These are phyloP conservation scores for mouse (Mus musculus) DNA, from an alignment of 2,113 vertebrate genomes.

Conservation along the genomic window GRCm39 chr3:155267001-155267500, in stretches of 20 bases:
- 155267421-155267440: background rate
- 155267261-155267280: background rate
- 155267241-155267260: background rate
- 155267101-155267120: background rate
- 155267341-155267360: background rate
- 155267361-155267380: background rate
- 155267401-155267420: background rate
- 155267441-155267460: slow-evolving; percentile 22
- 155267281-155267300: background rate
- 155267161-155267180: background rate
- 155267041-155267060: background rate
- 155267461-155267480: background rate
- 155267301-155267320: background rate
- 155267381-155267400: background rate
- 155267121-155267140: background rate
- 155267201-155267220: background rate
- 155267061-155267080: background rate
- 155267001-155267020: background rate
- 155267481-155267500: background rate
- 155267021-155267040: background rate
- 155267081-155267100: background rate
- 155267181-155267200: background rate
- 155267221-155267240: background rate
- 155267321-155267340: background rate
- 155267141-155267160: background rate